Conservation (phyloP, 2,113 vertebrate genomes). For the Osmerus mordax region DNA sequence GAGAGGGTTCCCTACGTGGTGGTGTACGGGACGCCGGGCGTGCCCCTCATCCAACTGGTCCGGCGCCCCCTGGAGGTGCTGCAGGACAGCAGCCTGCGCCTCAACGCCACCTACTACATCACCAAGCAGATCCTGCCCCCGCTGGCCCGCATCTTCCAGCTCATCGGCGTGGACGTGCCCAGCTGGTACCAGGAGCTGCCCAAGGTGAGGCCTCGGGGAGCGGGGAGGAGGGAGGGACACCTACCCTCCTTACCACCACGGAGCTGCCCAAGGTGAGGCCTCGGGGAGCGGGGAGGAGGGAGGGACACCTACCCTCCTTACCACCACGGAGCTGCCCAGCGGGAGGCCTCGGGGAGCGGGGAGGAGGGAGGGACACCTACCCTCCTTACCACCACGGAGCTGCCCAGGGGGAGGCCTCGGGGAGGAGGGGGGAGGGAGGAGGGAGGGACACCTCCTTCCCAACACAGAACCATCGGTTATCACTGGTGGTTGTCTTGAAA, state of each 20-base stretch:
- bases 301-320: neutral
- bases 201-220: slow-evolving; percentile 72
- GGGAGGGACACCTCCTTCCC: neutral
- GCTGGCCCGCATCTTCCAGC: slow-evolving; percentile 85
- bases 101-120: slow-evolving; percentile 93
- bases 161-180: slow-evolving; percentile 94
- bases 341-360: too few relatives aligned
- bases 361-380: neutral
- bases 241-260: neutral
- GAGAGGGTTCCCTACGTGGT: slow-evolving; percentile 95
- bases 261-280: slow-evolving; percentile 87
- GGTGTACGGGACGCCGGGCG: slow-evolving; percentile 84
- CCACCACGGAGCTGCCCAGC: too few relatives aligned
- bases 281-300: neutral
- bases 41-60: slow-evolving; percentile 96
- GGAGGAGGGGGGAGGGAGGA: too few relatives aligned
- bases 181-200: slow-evolving; percentile 95
- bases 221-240: neutral
- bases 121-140: slow-evolving; percentile 97
- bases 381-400: too few relatives aligned
- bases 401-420: too few relatives aligned
- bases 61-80: slow-evolving; percentile 85
- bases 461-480: too few relatives aligned
- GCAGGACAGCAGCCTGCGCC: slow-evolving; percentile 83
- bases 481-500: too few relatives aligned